Conservation (phyloP, 2,797 vertebrate genomes). For the Glossophaga mutica region DNA sequence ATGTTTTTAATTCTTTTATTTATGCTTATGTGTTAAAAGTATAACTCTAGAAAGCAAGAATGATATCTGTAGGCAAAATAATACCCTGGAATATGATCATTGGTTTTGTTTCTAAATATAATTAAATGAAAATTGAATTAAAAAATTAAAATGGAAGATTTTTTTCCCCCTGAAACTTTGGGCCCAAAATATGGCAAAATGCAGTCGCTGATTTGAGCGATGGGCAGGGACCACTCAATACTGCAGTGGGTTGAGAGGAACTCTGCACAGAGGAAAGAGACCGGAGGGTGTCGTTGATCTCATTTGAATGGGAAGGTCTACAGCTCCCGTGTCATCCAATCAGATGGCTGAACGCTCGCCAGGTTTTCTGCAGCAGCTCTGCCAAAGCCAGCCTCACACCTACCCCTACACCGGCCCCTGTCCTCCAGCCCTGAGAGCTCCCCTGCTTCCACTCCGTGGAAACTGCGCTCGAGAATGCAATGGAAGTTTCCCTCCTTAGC, state of each 20-base stretch:
- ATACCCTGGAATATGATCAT: too few species aligned
- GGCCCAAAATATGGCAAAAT: too few species aligned
- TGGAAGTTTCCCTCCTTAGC: background rate
- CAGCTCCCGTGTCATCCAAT: background rate
- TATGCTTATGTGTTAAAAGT: too few species aligned
- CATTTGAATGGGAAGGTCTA: background rate
- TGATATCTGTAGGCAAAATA: too few species aligned
- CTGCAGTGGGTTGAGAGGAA: background rate
- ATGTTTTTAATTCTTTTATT: too few species aligned
- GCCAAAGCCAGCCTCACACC: background rate
- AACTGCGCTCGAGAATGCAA: background rate
- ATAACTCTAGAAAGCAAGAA: too few species aligned
- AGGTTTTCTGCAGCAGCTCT: background rate
- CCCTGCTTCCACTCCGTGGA: background rate
- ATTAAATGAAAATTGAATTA: too few species aligned
- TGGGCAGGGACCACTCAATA: background rate
- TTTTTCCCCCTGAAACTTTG: too few species aligned
- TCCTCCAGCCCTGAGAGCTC: too few species aligned
- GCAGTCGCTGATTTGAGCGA: background rate
- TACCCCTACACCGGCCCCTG: fast-evolving
- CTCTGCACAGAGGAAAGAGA: too few species aligned
- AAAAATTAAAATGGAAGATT: too few species aligned
- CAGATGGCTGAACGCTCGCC: background rate
- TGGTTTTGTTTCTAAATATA: too few species aligned
- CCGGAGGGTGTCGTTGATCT: background rate